Evolutionary conservation across 1,140 invertebrate species (phyloP), one percentile per base, ranked within the genome.

Genomic region (Cyclina sinensis): DNA sequence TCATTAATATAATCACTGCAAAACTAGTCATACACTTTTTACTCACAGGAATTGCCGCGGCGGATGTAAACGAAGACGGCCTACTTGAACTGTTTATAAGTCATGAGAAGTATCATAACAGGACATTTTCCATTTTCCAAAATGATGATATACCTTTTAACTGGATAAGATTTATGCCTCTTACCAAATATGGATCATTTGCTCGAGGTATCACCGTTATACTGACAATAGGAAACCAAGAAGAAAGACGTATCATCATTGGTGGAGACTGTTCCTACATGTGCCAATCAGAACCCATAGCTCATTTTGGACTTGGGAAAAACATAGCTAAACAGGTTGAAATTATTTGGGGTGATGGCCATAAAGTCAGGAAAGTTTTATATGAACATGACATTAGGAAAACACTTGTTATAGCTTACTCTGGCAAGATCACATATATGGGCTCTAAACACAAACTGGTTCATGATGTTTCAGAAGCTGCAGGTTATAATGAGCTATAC

Each of bases 261-360:
- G 86, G 86, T 73, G 86, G 86, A 54, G 65, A 39, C 30, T 88
- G 86, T 82, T 81, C 78, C 14, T 88, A 82, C 35, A 54, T 81
- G 78, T 88, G 86, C 59, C 76, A 88, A 82, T 81, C 86, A 73
- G 86, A 88, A 43, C 86, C 86, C 0, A 43, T 82, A 0, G 86
- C 86, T 81, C 86, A 88, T 81, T 88, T 88, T 51, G 86, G 76
- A 27, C 4, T 88, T 32, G 79, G 68, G 14, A 30, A 88, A 14
- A 7, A 39, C 14, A 46, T 46, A 18, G 74, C 76, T 4, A 43
- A 39, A 30, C 43, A 82, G 27, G 46, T 88, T 4, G 21, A 37
- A n/a, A 35, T 88, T 12, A 68, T 43, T 16, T 88, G 86, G 86
- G 43, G 62, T 18, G 48, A 82, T 59, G 86, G 86, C n/a, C 76